Evolutionary conservation across 1,140 invertebrate species (phyloP).

Genomic region (Delia radicum): DNA sequence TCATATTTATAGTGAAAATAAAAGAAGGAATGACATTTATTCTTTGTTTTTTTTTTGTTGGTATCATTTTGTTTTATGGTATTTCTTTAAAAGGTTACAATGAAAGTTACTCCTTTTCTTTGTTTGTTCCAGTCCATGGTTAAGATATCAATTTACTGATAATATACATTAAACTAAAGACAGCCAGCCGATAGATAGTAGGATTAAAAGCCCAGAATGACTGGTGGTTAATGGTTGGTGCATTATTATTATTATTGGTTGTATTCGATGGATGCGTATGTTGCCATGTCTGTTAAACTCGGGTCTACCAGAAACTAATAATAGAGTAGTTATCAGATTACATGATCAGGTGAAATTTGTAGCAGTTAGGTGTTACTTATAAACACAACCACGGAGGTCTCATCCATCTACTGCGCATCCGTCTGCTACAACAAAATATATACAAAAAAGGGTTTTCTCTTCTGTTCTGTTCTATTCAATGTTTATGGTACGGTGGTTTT

Average conservation of each 20-base stretch:
- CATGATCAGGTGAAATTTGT: constrained; percentile 20
- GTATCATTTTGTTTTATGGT: constrained; percentile 2
- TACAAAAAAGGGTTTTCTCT: background rate
- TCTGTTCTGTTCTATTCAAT: background rate
- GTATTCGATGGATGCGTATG: background rate
- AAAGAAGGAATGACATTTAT: constrained; percentile 1
- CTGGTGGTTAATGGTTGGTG: background rate
- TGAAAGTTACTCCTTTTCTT: background rate
- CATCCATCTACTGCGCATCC: background rate
- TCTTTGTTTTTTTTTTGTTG: background rate
- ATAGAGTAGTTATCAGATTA: constrained; percentile 17
- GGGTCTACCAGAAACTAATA: no score
- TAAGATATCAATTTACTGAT: background rate
- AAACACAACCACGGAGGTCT: constrained; percentile 2
- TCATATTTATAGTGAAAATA: constrained; percentile 2
- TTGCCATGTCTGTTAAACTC: background rate
- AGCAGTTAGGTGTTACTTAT: constrained; percentile 17
- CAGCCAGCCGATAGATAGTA: background rate
- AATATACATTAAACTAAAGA: background rate
- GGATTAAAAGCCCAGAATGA: background rate
- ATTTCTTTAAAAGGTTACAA: background rate
- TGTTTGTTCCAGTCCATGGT: background rate
- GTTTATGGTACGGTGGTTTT: background rate
- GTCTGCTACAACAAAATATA: no score
- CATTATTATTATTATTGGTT: background rate